Percentiles rank a stretch among this genome's conserved stretches.
Conservation (phyloP, 1,140 invertebrate species). For the Dinoponera quadriceps region DNA sequence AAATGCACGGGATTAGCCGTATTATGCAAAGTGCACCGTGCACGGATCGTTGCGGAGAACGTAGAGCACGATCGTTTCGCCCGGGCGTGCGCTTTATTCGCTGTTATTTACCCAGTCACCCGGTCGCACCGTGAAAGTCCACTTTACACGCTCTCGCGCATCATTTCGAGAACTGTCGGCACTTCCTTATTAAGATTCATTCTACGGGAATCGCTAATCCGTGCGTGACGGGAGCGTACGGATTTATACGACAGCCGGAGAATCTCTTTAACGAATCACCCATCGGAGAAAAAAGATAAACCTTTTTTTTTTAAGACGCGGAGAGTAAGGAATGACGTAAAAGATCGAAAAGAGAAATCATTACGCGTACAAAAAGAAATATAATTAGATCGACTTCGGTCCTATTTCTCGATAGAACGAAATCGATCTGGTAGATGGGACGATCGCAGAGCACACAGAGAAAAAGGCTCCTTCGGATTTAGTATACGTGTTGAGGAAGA, state of each 20-base stretch:
- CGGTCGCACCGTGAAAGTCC: slow-evolving; percentile 58
- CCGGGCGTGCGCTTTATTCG: slow-evolving; percentile 35
- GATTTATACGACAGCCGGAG: not conserved
- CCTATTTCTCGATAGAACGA: too few relatives aligned
- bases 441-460: too few relatives aligned
- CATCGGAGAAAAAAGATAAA: too few relatives aligned
- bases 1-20: slow-evolving; percentile 29
- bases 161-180: slow-evolving; percentile 39
- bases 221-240: slow-evolving; percentile 53
- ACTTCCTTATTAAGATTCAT: slow-evolving; percentile 48
- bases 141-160: slow-evolving; percentile 41
- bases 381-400: too few relatives aligned
- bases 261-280: not conserved
- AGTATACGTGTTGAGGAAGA: too few relatives aligned
- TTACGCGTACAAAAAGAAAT: too few relatives aligned
- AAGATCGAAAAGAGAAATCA: not conserved
- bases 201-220: slow-evolving; percentile 40
- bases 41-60: slow-evolving; percentile 34
- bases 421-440: too few relatives aligned
- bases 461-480: too few relatives aligned
- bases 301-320: not conserved
- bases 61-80: slow-evolving; percentile 25
- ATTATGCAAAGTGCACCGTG: slow-evolving; percentile 55
- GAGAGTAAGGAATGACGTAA: not conserved
- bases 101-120: slow-evolving; percentile 50